Conservation (phyloP, 2,797 vertebrate species). For the Manis crassicaudata region DNA sequence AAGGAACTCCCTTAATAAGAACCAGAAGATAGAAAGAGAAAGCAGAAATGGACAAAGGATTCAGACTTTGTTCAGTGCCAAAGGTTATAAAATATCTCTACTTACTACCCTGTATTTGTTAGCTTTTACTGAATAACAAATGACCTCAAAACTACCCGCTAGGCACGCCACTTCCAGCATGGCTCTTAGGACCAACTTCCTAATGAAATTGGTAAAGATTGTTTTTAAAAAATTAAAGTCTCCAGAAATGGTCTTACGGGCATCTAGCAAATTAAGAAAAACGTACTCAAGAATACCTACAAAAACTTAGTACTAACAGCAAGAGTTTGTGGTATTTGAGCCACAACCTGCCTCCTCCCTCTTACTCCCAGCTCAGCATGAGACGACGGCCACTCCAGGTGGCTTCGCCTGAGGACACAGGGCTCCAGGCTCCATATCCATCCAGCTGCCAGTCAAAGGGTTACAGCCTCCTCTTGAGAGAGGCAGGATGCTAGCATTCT, state of each 20-base stretch:
- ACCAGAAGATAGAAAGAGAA: background rate
- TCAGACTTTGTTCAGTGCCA: background rate
- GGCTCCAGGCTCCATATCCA: too few species aligned
- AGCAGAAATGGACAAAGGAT: background rate
- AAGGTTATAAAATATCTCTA: background rate
- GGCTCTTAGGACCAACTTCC: background rate
- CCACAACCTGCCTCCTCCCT: background rate
- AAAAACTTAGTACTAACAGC: background rate
- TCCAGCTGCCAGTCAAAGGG: background rate
- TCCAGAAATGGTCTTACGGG: background rate
- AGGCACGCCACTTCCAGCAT: background rate
- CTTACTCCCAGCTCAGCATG: background rate
- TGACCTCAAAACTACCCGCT: background rate
- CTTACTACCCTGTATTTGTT: background rate
- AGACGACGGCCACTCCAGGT: background rate
- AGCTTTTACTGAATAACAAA: background rate
- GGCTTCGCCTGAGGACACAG: background rate
- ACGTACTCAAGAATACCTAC: background rate
- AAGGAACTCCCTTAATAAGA: background rate
- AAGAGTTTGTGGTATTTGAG: background rate
- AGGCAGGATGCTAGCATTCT: background rate
- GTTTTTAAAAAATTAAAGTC: background rate
- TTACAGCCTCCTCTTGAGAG: background rate
- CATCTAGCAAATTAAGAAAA: background rate
- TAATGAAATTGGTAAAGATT: background rate